Base-by-base conservation (phyloP, 2,797 vertebrate genomes). In the Discoglossus pictus region DNA sequence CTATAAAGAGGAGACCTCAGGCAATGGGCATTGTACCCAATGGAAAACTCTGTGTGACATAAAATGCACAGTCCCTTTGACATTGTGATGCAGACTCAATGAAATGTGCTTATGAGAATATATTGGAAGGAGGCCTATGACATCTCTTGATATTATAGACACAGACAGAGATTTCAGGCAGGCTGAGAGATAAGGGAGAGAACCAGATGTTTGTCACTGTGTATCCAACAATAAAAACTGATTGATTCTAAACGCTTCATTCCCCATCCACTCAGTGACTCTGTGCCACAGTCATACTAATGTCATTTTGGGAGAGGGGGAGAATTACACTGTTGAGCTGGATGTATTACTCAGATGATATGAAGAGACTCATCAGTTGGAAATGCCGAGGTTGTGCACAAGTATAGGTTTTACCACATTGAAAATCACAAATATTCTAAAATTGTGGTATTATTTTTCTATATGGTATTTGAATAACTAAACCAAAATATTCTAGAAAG, bases 221-320 rank as follows among this genome's bases (percentile, higher is more conserved):
- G 63, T 65, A 65, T 25, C 52, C 52, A 65, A 56, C 63, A 65
- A 56, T 56, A 65, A 56, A 67, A 67, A 43, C 65, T 68, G 65
- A 68, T 68, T 60, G 55, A 68, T 52, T 68, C 65, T 61, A 68
- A 68, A 61, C n/a, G 25, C 65, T 43, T 60, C 18, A 34, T 47
- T 66, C 53, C 53, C 44, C 53, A 50, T 27, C 18, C 61, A 65
- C 48, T 65, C 27, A 43, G 39, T 52, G 20, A 44, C 20, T 16
- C 21, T 53, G 36, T 60, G 17, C 23, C 48, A 25, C 65, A 42
- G 27, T 51, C 24, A 42, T 60, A 39, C 46, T 16, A 3, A 20
- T 36, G 35, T 25, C 53, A 58, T 66, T 48, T 66, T 39, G 21
- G n/a, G n/a, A n/a, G n/a, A 58, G 64, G 52, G 17, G 17, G 16